Evolutionary conservation across 2,888 invertebrate genomes (phyloP), one percentile per base, ranked within the genome.

Genomic region (Pemphredon lugubris): DNA sequence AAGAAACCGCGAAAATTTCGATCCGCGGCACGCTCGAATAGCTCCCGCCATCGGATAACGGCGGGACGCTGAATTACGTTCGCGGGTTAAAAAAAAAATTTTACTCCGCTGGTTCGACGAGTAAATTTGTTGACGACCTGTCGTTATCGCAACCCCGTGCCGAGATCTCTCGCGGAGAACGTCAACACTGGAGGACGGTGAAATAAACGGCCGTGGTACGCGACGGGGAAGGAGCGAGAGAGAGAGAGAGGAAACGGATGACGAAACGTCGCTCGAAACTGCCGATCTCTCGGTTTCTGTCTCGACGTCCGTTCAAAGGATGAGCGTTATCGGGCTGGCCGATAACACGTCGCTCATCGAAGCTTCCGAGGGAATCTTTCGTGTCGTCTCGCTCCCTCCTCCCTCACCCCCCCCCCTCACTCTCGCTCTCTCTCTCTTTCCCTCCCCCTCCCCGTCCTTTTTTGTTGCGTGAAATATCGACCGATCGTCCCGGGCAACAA

Each of bases 321-420:
- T 80, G 79, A 72, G 65, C 74, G 71, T 79, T 80, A 79, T 73
- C 77, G 54, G 55, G 37, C 58, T 18, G 60, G n/a, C 61, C 14
- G 77, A 77, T 73, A 70, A 69, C 59, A 45, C 73, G 73, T 57
- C 59, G 60, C 76, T 69, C 73, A 60, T 79, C 77, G 64, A 63
- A 75, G 77, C 76, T 76, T 79, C 66, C 77, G 70, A 77, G 74
- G 45, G 58, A 77, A 74, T 77, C 71, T 78, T 77, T 67, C 53
- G 59, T 39, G 9, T 23, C 39, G 6, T 23, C 34, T 13, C n/a
- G 16, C 16, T 40, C 16, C 0, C 37, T 50, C 44, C 13, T 9
- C 13, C 23, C 21, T 44, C 21, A 9, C 13, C 53, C n/a, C 34
- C 11, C 5, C 21, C n/a, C 9, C 2, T 37, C 23, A n/a, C 44